phyloP scores from a whole-genome alignment of 2,113 vertebrate species.

The Turdus rufiventris region DNA sequence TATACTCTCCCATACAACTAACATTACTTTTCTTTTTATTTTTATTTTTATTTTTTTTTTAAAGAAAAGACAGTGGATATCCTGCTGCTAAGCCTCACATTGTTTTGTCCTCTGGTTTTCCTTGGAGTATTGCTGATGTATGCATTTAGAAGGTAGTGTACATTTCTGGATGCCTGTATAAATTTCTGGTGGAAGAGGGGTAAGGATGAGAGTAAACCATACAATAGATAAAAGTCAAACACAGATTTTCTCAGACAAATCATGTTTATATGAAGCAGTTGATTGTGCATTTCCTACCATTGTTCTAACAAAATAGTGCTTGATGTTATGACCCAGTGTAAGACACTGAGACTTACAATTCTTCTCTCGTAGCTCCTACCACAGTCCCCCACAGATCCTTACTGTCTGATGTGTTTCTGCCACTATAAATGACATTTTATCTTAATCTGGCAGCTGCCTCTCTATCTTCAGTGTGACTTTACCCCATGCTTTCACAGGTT shows the following conservation, averaged over 20 bases:
- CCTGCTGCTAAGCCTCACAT: background rate
- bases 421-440: background rate
- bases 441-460: background rate
- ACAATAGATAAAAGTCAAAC: background rate
- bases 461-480: background rate
- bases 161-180: background rate
- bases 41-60: background rate
- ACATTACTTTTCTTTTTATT: background rate
- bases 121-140: slow-evolving; percentile 5
- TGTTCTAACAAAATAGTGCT: background rate
- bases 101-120: background rate
- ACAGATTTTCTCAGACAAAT: background rate
- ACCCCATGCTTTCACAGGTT: background rate
- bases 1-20: background rate
- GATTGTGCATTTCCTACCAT: background rate
- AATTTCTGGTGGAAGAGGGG: background rate
- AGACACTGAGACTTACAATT: background rate
- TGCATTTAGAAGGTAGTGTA: slow-evolving; percentile 28
- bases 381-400: background rate
- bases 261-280: background rate
- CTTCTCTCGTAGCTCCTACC: background rate
- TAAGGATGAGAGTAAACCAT: background rate
- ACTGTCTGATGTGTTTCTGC: background rate
- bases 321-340: background rate
- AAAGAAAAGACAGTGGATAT: background rate